These are phyloP conservation scores for Columba guinea DNA, from an alignment of 2,797 vertebrate species.

Conservation along the genomic window DNA sequence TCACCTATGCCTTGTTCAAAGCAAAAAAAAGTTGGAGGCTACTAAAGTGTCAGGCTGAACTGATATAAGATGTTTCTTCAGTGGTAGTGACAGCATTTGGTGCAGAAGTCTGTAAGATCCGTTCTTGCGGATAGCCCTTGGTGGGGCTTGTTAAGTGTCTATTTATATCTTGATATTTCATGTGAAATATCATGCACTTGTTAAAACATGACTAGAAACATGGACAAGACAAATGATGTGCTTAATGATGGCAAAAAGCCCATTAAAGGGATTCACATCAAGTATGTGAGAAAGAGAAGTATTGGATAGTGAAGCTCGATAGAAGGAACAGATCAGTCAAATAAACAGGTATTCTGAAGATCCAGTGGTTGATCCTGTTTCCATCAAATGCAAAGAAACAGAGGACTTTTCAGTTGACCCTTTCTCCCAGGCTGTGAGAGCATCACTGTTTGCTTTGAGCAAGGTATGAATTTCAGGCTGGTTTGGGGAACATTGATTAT, in stretches of 20 bases:
- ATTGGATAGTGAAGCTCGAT: neutral
- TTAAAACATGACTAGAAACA: neutral
- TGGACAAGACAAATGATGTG: neutral
- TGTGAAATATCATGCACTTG: neutral
- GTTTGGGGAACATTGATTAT: neutral
- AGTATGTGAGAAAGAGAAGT: neutral
- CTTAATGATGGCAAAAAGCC: neutral
- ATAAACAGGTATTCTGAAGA: neutral
- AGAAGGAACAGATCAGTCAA: neutral
- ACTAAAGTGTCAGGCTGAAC: neutral
- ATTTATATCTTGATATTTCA: neutral
- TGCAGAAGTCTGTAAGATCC: neutral
- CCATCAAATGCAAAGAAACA: neutral
- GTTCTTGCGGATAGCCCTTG: neutral
- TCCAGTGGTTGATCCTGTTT: neutral
- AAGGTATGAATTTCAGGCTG: neutral
- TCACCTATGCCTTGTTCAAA: conserved; percentile 15
- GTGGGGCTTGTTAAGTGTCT: neutral
- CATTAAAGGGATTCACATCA: neutral
- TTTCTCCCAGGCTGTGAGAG: neutral
- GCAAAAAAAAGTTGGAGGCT: neutral
- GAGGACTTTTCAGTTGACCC: neutral
- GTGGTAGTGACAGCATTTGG: neutral
- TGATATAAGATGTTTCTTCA: neutral
- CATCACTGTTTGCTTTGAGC: neutral